Evolutionary conservation across 2,113 vertebrate species (phyloP).

Genomic region (Silurus asotus): DNA sequence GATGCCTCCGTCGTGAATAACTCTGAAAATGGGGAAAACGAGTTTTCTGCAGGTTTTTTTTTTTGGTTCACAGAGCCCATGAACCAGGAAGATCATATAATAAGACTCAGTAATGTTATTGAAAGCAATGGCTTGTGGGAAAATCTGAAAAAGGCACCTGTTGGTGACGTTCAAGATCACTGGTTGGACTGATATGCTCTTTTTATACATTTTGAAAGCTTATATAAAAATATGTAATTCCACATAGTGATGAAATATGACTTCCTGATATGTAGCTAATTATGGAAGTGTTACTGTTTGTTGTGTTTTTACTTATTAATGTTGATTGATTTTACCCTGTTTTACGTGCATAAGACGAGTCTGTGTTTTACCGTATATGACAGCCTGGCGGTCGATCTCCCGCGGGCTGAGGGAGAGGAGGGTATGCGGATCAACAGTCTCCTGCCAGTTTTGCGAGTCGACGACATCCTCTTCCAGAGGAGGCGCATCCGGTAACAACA

Average conservation of each 20-base stretch:
- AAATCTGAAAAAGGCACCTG: background rate
- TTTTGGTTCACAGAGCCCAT: background rate
- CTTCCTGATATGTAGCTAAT: background rate
- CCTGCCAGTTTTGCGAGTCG: conserved; percentile 88
- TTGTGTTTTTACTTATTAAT: background rate
- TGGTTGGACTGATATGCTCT: background rate
- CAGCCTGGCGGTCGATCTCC: conserved; percentile 89
- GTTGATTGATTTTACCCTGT: too few relatives aligned
- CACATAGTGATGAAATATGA: background rate
- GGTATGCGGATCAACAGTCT: conserved; percentile 76
- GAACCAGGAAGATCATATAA: background rate
- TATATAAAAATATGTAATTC: background rate
- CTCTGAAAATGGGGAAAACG: conserved; percentile 68
- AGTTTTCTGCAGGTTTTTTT: too few relatives aligned
- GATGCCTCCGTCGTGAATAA: conserved; percentile 86
- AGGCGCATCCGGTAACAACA: conserved; percentile 77
- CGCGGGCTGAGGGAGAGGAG: conserved; percentile 73
- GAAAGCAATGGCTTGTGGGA: background rate
- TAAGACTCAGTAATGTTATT: background rate
- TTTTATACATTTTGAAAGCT: background rate
- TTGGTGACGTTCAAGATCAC: background rate
- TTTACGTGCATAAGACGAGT: background rate
- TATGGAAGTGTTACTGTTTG: background rate
- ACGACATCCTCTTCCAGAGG: conserved; percentile 82
- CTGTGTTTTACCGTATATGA: conserved; percentile 82